Base-by-base conservation (phyloP, 2,888 invertebrate species). In the Encarsia formosa region DNA sequence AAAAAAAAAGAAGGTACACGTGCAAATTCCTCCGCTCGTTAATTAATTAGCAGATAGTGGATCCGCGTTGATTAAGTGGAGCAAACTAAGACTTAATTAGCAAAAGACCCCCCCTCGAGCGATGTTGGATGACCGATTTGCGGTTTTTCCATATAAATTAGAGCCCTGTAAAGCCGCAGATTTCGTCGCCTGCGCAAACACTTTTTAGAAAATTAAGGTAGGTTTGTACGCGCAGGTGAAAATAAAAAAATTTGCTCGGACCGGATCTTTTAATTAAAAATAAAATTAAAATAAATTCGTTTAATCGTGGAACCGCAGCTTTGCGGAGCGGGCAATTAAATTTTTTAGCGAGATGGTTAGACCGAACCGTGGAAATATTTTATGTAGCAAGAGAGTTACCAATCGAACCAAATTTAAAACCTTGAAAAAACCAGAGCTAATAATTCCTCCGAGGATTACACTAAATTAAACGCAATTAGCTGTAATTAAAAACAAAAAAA, bases 11-110 rank as follows among this genome's bases (percentile, higher is more conserved):
- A 18, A 20, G 23, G 34, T 40, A 34, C 40, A 20, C 31, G 31
- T 40, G 26, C 42, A 45, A 40, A 26, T 43, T 23, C 31, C 23
- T 23, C 23, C 19, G 42, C 37, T 44, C 44, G 48, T 48, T 55
- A 55, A 55, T 55, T 55, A 51, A 51, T 51, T 45, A 48, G 48
- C 43, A 48, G 48, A 54, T 54, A 44, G 51, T 50, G 51, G 37
- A 51, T 48, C 39, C 31, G 37, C 47, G 47, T 47, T 54, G 47
- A 47, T 54, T 49, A 54, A 47, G 49, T 50, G 47, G 50, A 43
- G 47, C 38, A 50, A 47, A 50, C 43, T 50, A 47, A 54, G 54
- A 42, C 47, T 47, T 54, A 50, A 50, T 50, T 47, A 50, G 54
- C 45, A 50, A 50, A n/a, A 46, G 35, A 40, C 34, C 39, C 22